Evolutionary conservation across 1,140 invertebrate species (phyloP).

Genomic region (Musca domestica): DNA sequence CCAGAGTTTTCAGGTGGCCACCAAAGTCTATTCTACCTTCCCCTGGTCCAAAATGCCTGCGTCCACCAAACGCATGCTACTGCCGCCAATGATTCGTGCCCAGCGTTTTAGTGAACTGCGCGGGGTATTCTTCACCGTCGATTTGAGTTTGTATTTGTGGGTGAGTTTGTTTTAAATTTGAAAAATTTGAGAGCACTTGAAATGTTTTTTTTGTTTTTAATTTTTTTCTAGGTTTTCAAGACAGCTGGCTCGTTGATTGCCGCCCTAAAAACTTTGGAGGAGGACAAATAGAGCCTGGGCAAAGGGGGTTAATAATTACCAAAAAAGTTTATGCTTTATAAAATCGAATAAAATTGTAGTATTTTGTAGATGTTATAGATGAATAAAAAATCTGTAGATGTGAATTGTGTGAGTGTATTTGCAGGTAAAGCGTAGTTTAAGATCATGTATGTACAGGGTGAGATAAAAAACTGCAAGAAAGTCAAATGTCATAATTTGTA

Average conservation of each 20-base stretch:
- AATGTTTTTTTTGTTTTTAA: background rate
- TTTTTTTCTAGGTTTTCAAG: background rate
- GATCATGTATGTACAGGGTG: too few relatives aligned
- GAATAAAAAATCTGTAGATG: too few relatives aligned
- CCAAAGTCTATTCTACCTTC: conserved; percentile 4
- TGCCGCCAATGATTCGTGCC: conserved; percentile 32
- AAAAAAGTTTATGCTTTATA: too few relatives aligned
- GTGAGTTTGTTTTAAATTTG: too few relatives aligned
- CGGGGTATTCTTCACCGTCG: conserved; percentile 33
- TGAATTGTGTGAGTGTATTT: too few relatives aligned
- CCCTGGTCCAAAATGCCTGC: conserved; percentile 28
- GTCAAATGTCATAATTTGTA: too few relatives aligned
- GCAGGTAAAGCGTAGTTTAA: too few relatives aligned
- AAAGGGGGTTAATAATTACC: too few relatives aligned
- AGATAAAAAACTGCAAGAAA: too few relatives aligned
- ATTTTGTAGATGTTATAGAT: too few relatives aligned
- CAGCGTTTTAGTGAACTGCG: conserved; percentile 28
- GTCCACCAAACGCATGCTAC: conserved; percentile 21
- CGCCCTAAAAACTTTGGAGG: background rate
- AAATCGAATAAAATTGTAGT: too few relatives aligned
- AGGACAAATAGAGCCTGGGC: background rate
- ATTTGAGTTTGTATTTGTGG: conserved; percentile 35
- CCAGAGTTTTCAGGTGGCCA: conserved; percentile 2
- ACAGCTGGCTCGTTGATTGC: conserved; percentile 4
- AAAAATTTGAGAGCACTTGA: too few relatives aligned